Base-by-base conservation (phyloP, 2,888 invertebrate genomes). In the Sicus ferrugineus region DNA sequence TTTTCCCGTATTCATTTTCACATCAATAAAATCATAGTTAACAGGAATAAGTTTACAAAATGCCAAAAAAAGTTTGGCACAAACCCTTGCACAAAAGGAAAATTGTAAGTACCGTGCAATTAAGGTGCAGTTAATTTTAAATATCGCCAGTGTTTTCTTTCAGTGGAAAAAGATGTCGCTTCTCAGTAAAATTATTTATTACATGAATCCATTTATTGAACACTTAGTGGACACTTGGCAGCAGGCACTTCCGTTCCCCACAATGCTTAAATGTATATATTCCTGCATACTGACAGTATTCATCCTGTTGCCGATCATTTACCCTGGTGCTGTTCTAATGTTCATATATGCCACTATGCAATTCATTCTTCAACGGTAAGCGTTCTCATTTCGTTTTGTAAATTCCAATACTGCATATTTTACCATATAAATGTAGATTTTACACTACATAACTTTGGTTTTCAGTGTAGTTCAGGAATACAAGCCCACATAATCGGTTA, bases 161-260 rank as follows among this genome's bases (percentile, higher is more conserved):
- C 62, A 82, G 81, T 82, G 82, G 83, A 61, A 74, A n/a, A 64
- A 69, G 1, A 73, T 78, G 54, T 75, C 80, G 3, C 66, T 75
- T 42, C 9, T 72, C 1, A 76, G 74, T 9, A 80, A 80, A 54
- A 38, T 75, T 21, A 69, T 77, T 2, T 82, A 82, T 64, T 83
- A 81, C 3, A 76, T 79, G 74, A 75, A 78, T 31, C 81, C 81
- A 0, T 71, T 82, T 46, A 54, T 78, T 21, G 73, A 76, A 19
- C 76, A 81, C 65, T 62, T 82, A 28, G 70, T 78, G n/a, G 74
- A 76, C 23, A 71, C 74, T 31, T 83, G 82, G 83, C 54, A 76
- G 70, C 79, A 80, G 30, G 81, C 82, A 3, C 65, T 83, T 38
- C 81, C 81, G 7, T 82, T 82, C 72, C 81, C 81, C 3, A 83